Base-by-base conservation (phyloP, 2,888 invertebrate species). In the Cylindroiulus punctatus region DNA sequence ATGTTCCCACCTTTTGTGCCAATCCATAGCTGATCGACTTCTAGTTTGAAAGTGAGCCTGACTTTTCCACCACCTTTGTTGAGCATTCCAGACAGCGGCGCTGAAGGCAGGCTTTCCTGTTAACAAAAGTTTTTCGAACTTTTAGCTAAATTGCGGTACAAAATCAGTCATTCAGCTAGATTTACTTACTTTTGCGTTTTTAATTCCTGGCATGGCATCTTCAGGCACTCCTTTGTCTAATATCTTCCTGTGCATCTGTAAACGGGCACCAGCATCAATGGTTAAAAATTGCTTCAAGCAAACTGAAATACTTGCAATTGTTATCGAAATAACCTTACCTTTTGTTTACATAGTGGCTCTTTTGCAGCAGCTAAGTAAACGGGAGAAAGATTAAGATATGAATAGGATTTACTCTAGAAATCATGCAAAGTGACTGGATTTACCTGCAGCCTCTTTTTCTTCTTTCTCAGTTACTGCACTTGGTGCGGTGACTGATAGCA, bases 1-100 rank as follows among this genome's bases (percentile, higher is more conserved):
- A 36, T 36, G 52, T 26, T 86, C 36, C 85, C 87, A 91, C 92
- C 92, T 92, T 97, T 97, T 84, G 97, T 97, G 87, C 97, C 96
- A 82, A 97, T 94, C 97, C 97, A 92, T 10, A 92, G 86, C 89
- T 93, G 92, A 89, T 97, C 97, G 88, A 94, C 93, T 90, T 97
- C 97, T 89, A 97, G 93, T 92, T 97, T 97, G 91, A 97, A 97
- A 84, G 97, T 97, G 87, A 97, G 93, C 89, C 97, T 92, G 86
- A 97, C 96, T 93, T 97, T 97, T 5, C 96, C 96, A 22, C 97
- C 96, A 87, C 94, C 94, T 90, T 96, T 96, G 91, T 97, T 97
- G 90, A 97, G 92, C 97, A 97, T 97, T 84, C 97, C 97, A 88
- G 95, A 94, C 42, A 97, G 91, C 52, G 97, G 97, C 86, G 94